These are phyloP conservation scores for Microvelia longipes DNA, from an alignment of 1,140 invertebrate species.

Conservation along the genomic window DNA sequence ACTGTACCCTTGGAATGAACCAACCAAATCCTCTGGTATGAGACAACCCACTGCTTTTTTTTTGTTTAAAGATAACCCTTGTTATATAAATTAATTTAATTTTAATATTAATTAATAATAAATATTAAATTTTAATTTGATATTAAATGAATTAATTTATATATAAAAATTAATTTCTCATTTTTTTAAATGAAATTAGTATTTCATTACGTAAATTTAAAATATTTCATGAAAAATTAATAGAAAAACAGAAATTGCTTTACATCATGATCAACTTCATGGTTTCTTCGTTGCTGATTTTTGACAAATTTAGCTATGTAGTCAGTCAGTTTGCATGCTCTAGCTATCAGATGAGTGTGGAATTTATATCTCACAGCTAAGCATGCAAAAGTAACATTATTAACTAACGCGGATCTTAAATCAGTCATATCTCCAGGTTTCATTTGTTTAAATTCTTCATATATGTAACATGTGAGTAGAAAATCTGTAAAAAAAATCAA, in stretches of 20 bases:
- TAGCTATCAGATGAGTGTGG: constrained; percentile 50
- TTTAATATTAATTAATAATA: not conserved
- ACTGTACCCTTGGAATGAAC: too few species aligned
- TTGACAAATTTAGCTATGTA: constrained; percentile 62
- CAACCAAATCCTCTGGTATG: too few species aligned
- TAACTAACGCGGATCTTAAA: constrained; percentile 81
- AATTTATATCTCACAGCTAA: constrained; percentile 71
- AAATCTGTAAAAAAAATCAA: constrained; percentile 50
- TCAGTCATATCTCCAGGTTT: constrained; percentile 78
- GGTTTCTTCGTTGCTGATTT: constrained; percentile 54
- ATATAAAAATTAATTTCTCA: too few species aligned
- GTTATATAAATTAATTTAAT: not conserved
- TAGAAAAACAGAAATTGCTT: constrained; percentile 3
- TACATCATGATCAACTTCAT: constrained; percentile 45
- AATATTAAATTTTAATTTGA: too few species aligned
- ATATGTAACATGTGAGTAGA: constrained; percentile 75
- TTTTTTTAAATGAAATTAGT: too few species aligned
- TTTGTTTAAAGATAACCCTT: too few species aligned
- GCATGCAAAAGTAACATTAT: constrained; percentile 86
- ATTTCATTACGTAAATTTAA: too few species aligned
- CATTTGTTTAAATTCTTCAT: constrained; percentile 48
- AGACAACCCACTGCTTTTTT: too few species aligned
- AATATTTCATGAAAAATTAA: not conserved
- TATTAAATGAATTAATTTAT: too few species aligned
- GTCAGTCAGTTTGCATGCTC: constrained; percentile 45